phyloP scores from a whole-genome alignment of 2,113 vertebrate species.

The Phylloscopus whistleri region DNA sequence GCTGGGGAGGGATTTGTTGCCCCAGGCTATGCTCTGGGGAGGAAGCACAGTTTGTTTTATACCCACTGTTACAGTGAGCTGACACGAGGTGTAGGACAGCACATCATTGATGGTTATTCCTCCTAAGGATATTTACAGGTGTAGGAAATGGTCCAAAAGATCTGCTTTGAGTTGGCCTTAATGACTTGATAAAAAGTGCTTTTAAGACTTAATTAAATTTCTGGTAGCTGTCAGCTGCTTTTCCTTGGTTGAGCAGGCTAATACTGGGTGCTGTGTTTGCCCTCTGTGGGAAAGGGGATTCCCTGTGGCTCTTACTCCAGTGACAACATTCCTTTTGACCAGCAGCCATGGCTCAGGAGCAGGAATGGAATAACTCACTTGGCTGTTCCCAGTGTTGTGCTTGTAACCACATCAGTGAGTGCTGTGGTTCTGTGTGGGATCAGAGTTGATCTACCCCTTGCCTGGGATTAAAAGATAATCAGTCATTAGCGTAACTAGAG shows the following conservation, averaged over 20 bases:
- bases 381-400: not conserved
- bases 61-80: not conserved
- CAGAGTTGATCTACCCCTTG: not conserved
- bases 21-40: not conserved
- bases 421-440: not conserved
- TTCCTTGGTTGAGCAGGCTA: not conserved
- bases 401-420: not conserved
- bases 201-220: not conserved
- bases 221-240: not conserved
- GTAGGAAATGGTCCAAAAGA: not conserved
- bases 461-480: conserved; percentile 40
- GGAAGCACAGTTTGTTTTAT: not conserved
- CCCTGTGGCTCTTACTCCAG: not conserved
- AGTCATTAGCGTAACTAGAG: not conserved
- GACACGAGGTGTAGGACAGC: no score
- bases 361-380: not conserved
- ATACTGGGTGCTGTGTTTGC: not conserved
- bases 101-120: not conserved
- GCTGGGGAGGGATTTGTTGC: not conserved
- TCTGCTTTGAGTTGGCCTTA: not conserved
- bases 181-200: not conserved
- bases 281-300: not conserved
- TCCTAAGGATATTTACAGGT: not conserved
- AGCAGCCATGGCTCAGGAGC: not conserved
- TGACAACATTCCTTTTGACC: not conserved